Evolutionary conservation across 2,797 vertebrate genomes (phyloP).

Genomic region (Sitta carolinensis): DNA sequence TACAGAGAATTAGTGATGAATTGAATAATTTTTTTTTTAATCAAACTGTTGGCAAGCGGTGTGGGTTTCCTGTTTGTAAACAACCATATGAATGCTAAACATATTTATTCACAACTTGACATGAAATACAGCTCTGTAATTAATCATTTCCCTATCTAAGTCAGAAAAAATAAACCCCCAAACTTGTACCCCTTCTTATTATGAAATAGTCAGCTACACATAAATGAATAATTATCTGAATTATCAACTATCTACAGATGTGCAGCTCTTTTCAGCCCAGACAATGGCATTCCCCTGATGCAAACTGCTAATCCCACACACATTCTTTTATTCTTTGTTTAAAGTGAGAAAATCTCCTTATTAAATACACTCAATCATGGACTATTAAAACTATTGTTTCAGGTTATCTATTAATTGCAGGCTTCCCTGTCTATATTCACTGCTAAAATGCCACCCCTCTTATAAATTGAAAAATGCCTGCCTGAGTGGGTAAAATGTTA

Average conservation of each 20-base stretch:
- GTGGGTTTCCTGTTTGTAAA: conserved; percentile 73
- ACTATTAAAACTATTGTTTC: conserved; percentile 86
- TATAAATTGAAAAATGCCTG: conserved; percentile 45
- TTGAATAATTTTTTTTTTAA: conserved; percentile 65
- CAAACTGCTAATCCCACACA: conserved; percentile 76
- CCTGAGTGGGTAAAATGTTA: conserved; percentile 30
- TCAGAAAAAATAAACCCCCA: conserved; percentile 64
- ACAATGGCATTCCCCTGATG: conserved; percentile 79
- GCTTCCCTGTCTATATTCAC: conserved; percentile 60
- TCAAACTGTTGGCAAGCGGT: conserved; percentile 71
- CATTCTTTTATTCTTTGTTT: conserved; percentile 80
- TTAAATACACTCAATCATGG: conserved; percentile 77
- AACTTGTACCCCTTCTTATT: conserved; percentile 51
- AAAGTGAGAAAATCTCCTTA: conserved; percentile 80
- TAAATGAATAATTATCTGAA: conserved; percentile 75
- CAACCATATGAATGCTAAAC: conserved; percentile 72
- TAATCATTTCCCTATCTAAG: conserved; percentile 76
- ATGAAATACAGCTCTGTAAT: conserved; percentile 72
- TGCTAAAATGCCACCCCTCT: conserved; percentile 24
- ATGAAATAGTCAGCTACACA: conserved; percentile 71
- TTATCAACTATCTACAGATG: conserved; percentile 85
- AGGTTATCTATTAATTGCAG: conserved; percentile 84
- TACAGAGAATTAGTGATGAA: conserved; percentile 69
- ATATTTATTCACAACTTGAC: conserved; percentile 78
- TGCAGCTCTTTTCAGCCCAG: conserved; percentile 64